Percentiles rank a stretch among this genome's conserved stretches.
Conservation (phyloP, 2,888 invertebrate species). For the Rotaria magnacalcarata region DNA sequence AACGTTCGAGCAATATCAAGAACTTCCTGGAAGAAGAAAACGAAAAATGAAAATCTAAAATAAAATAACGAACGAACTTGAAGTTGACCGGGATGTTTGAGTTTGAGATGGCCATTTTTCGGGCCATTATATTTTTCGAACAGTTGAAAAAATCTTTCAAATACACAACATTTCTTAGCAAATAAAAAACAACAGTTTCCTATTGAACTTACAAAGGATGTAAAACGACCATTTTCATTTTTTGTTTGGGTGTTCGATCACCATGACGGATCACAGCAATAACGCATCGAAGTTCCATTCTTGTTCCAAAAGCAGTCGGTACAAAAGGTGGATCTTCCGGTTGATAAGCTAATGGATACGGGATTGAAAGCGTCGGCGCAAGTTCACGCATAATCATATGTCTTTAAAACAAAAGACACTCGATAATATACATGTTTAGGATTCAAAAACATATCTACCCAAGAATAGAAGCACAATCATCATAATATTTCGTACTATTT, state of each 20-base stretch:
- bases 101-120: constrained; percentile 88
- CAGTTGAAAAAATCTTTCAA: constrained; percentile 84
- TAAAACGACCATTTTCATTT: constrained; percentile 98
- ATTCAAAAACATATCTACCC: constrained; percentile 76
- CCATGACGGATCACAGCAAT: constrained; percentile 95
- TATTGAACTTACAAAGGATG: constrained; percentile 73
- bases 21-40: constrained; percentile 62
- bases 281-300: constrained; percentile 83
- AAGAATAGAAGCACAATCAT: constrained; percentile 95
- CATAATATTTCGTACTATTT: constrained; percentile 98
- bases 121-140: constrained; percentile 86
- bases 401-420: constrained; percentile 63
- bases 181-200: constrained; percentile 11
- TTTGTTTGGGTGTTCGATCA: constrained; percentile 97
- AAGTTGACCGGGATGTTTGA: constrained; percentile 91
- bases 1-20: constrained; percentile 88
- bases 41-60: not conserved
- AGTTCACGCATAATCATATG: constrained; percentile 92
- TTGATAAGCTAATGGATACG: constrained; percentile 74
- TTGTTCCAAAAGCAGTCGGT: constrained; percentile 93
- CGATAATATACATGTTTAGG: too few species aligned
- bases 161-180: not conserved
- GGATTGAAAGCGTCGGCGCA: constrained; percentile 89
- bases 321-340: constrained; percentile 96
- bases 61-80: constrained; percentile 61